Conservation (phyloP, 2,888 invertebrate species). For the Alcis repandata region DNA sequence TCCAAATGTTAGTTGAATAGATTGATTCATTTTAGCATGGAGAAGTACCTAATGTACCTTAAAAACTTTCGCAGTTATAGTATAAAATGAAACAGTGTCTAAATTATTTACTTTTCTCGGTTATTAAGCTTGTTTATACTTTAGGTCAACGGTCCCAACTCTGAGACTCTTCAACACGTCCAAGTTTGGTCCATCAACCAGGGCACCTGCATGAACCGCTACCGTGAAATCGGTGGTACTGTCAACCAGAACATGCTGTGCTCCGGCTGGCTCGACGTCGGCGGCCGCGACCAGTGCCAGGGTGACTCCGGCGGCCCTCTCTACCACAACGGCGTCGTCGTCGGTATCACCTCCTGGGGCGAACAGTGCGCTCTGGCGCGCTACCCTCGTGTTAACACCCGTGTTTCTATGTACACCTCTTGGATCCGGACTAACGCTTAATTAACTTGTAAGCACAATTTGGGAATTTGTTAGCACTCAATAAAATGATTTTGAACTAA, state of each 20-base stretch:
- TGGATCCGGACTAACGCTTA: slow-evolving; percentile 25
- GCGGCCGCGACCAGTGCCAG: slow-evolving; percentile 71
- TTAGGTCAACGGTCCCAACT: slow-evolving; percentile 44
- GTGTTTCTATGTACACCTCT: slow-evolving; percentile 43
- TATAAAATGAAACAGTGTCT: no score
- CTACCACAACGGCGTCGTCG: slow-evolving; percentile 53
- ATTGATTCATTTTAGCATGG: no score
- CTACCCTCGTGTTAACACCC: slow-evolving; percentile 55
- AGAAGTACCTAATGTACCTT: no score
- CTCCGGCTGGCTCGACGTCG: slow-evolving; percentile 65
- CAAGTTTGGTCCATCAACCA: slow-evolving; percentile 60
- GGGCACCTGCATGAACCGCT: slow-evolving; percentile 44
- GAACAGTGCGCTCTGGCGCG: slow-evolving; percentile 46
- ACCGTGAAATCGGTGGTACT: slow-evolving; percentile 24
- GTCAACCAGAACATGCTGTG: slow-evolving; percentile 62
- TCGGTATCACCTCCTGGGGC: slow-evolving; percentile 57
- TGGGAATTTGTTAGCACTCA: background rate
- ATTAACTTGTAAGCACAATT: background rate
- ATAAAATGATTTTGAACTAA: background rate
- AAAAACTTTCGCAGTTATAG: no score
- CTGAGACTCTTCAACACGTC: slow-evolving; percentile 58
- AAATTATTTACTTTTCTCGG: background rate
- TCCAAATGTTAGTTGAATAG: no score
- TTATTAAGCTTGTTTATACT: background rate
- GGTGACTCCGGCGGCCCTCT: slow-evolving; percentile 72